Evolutionary conservation across 2,888 invertebrate genomes (phyloP), one percentile per base, ranked within the genome.

Genomic region (Aporophyla nigra): DNA sequence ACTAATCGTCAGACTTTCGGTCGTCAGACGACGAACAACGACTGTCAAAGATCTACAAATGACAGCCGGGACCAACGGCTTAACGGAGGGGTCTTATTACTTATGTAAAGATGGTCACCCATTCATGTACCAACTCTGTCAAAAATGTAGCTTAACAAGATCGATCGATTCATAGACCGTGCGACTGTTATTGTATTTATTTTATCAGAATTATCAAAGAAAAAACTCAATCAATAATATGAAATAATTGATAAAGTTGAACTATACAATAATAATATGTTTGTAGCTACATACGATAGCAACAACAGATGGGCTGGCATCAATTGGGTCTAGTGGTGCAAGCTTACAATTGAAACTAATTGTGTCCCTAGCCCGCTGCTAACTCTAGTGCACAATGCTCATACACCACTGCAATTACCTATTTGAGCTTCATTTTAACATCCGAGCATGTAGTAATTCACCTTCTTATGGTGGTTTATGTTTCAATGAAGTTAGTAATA

Each of bases 291-390:
- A 83, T 59, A 19, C n/a, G 66, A 74, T 83, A 76, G 80, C 78
- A 81, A 76, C 87, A 76, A 85, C 84, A 89, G 88, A 88, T 83
- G 74, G 86, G 87, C 80, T 86, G 81, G 77, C 78, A 83, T 79
- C 92, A 93, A 93, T 93, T 92, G 92, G 71, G 84, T 82, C 87
- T 89, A 87, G 82, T 84, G 81, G 85, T 81, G 79, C 80, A 80
- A 86, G 83, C 83, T 83, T 81, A 87, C 93, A 95, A 95, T 95
- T 95, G 95, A 91, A 89, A 86, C 90, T 94, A 94, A 95, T 95
- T 95, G 93, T 91, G 85, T 88, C 86, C 86, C 85, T 85, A 89
- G 77, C 76, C 77, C 56, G 71, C 77, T 69, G 75, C 69, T 87
- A 85, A 87, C 33, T 33, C 33, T 33, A 33, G 83, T 86, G 89